Evolutionary conservation across 1,140 invertebrate species (phyloP).

Genomic region (Zaprionus vittiger): DNA sequence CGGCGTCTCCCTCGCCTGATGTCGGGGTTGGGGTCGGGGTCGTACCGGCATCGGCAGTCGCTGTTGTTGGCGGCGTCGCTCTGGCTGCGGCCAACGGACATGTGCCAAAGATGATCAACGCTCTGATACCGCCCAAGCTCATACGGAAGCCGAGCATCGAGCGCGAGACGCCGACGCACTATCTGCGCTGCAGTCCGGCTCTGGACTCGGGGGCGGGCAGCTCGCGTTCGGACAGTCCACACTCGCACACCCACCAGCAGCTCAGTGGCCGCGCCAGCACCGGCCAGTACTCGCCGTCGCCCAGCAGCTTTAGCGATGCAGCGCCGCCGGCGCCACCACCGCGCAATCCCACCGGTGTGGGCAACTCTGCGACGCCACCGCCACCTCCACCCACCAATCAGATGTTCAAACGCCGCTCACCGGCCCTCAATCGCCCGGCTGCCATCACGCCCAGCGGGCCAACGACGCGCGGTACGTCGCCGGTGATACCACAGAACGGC

Average conservation of each 20-base stretch:
- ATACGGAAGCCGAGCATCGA: constrained; percentile 95
- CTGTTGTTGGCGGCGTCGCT: constrained; percentile 47
- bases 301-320: constrained; percentile 87
- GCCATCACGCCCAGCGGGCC: constrained; percentile 86
- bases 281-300: constrained; percentile 88
- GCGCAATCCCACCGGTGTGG: constrained; percentile 86
- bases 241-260: constrained; percentile 86
- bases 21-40: constrained; percentile 35
- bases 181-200: constrained; percentile 90
- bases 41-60: constrained; percentile 49
- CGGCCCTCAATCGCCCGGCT: constrained; percentile 85
- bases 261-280: constrained; percentile 84
- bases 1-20: constrained; percentile 67
- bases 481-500: constrained; percentile 86
- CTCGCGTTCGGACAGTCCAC: constrained; percentile 94
- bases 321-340: constrained; percentile 90
- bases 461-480: constrained; percentile 89
- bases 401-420: constrained; percentile 93
- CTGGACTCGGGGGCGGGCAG: constrained; percentile 94
- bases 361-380: constrained; percentile 89
- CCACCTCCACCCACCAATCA: constrained; percentile 90
- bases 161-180: constrained; percentile 89
- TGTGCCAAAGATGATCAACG: constrained; percentile 78
- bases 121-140: constrained; percentile 89
- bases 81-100: constrained; percentile 68